These are phyloP conservation scores for Kryptolebias ocellatus DNA, from an alignment of 2,797 vertebrate species.

Conservation along the genomic window DNA sequence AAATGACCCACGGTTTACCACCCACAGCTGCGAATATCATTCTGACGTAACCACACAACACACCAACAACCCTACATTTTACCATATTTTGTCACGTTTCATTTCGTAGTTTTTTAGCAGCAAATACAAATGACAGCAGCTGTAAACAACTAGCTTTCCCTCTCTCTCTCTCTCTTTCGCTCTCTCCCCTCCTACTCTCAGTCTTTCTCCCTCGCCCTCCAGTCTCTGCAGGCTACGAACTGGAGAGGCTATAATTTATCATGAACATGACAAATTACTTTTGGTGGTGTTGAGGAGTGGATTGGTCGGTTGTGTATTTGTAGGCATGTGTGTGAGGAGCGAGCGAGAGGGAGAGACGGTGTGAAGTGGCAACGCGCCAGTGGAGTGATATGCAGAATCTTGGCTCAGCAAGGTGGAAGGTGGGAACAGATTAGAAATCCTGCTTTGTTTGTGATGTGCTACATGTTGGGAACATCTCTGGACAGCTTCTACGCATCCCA, in stretches of 20 bases:
- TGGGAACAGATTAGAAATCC: constrained; percentile 53
- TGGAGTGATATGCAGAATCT: constrained; percentile 64
- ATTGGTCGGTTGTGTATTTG: constrained; percentile 26
- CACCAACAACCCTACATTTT: constrained; percentile 37
- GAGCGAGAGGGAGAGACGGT: constrained; percentile 14
- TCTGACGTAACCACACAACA: constrained; percentile 10
- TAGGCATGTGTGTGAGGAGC: constrained; percentile 12
- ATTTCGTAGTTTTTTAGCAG: constrained; percentile 46
- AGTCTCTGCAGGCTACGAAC: constrained; percentile 67
- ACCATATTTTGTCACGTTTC: constrained; percentile 61
- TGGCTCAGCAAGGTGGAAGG: constrained; percentile 49
- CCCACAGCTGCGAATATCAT: constrained; percentile 30
- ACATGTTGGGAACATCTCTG: constrained; percentile 12
- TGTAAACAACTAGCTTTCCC: constrained; percentile 52
- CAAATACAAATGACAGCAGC: constrained; percentile 64
- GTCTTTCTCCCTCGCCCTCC: constrained; percentile 25
- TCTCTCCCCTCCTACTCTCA: constrained; percentile 28
- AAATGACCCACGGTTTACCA: constrained; percentile 34
- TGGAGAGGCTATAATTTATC: constrained; percentile 78
- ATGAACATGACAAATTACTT: constrained; percentile 81
- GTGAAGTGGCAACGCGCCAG: constrained; percentile 28
- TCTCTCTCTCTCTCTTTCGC: constrained; percentile 28
- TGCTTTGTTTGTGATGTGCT: constrained; percentile 49
- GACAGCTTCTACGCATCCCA: constrained; percentile 40
- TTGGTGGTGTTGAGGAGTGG: constrained; percentile 60